phyloP scores from a whole-genome alignment of 1,140 invertebrate species.

The Cylas formicarius region DNA sequence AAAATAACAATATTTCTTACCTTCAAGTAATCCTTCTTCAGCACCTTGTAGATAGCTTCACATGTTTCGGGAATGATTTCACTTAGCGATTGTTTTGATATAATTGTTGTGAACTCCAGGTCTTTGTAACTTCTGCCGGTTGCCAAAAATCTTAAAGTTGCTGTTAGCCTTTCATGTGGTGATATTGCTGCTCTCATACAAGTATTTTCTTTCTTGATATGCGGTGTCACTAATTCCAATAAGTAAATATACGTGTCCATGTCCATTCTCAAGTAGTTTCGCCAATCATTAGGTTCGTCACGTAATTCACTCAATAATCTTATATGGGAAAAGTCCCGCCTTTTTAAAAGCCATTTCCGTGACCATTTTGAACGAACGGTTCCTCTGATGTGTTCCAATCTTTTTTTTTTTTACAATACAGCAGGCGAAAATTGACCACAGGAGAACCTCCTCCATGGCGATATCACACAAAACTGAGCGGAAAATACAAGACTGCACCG shows the following conservation, averaged over 20 bases:
- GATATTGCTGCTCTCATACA: conserved; percentile 4
- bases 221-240: conserved; percentile 1
- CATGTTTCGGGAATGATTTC: conserved; percentile 10
- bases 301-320: too few relatives aligned
- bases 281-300: conserved; percentile 11
- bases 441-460: conserved; percentile 3
- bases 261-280: conserved; percentile 7
- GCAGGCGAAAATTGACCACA: not conserved
- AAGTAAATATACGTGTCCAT: conserved; percentile 5
- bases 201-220: conserved; percentile 2
- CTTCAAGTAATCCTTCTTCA: conserved; percentile 7
- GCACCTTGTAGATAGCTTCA: too few relatives aligned
- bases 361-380: too few relatives aligned
- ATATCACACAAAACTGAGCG: too few relatives aligned
- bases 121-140: conserved; percentile 8
- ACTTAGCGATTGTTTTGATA: conserved; percentile 13
- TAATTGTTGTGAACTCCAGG: conserved; percentile 8
- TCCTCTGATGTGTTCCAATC: not conserved
- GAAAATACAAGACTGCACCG: too few relatives aligned
- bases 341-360: conserved; percentile 2
- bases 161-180: conserved; percentile 3
- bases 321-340: conserved; percentile 5
- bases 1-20: too few relatives aligned
- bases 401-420: conserved; percentile 4
- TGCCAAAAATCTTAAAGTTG: conserved; percentile 9